Evolutionary conservation across 2,797 vertebrate species (phyloP).

Genomic region (Adelosebastes latens): DNA sequence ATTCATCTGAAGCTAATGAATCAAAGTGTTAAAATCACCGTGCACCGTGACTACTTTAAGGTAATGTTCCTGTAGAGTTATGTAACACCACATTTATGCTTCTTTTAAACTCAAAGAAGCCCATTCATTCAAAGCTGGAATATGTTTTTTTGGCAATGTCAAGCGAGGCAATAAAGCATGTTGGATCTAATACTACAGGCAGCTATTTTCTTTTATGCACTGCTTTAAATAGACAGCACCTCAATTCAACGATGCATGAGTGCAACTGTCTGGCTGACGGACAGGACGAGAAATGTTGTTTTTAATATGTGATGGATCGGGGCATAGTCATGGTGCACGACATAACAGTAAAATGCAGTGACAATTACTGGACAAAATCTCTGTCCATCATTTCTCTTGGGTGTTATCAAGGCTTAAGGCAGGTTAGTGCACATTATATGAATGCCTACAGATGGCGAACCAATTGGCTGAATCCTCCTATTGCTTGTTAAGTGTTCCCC

Average conservation of each 20-base stretch:
- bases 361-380: neutral
- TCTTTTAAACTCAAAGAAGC: slow-evolving; percentile 57
- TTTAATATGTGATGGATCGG: slow-evolving; percentile 30
- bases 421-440: slow-evolving; percentile 15
- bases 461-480: slow-evolving; percentile 32
- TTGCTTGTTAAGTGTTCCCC: slow-evolving; percentile 36
- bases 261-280: slow-evolving; percentile 22
- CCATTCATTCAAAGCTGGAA: slow-evolving; percentile 55
- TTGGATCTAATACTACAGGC: slow-evolving; percentile 42
- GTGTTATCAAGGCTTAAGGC: neutral
- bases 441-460: slow-evolving; percentile 32
- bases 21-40: slow-evolving; percentile 55
- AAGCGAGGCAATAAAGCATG: slow-evolving; percentile 59
- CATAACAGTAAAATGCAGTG: neutral
- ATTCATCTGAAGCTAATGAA: slow-evolving; percentile 70
- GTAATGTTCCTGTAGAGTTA: slow-evolving; percentile 60
- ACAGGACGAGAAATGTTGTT: slow-evolving; percentile 25
- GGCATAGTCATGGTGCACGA: neutral
- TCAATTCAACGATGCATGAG: slow-evolving; percentile 30
- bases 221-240: slow-evolving; percentile 47
- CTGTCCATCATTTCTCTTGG: neutral
- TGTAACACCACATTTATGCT: slow-evolving; percentile 50
- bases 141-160: slow-evolving; percentile 46
- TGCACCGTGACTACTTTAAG: slow-evolving; percentile 31
- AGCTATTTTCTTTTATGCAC: slow-evolving; percentile 50